phyloP scores from a whole-genome alignment of 1,140 invertebrate genomes.

The Carposina sasakii region DNA sequence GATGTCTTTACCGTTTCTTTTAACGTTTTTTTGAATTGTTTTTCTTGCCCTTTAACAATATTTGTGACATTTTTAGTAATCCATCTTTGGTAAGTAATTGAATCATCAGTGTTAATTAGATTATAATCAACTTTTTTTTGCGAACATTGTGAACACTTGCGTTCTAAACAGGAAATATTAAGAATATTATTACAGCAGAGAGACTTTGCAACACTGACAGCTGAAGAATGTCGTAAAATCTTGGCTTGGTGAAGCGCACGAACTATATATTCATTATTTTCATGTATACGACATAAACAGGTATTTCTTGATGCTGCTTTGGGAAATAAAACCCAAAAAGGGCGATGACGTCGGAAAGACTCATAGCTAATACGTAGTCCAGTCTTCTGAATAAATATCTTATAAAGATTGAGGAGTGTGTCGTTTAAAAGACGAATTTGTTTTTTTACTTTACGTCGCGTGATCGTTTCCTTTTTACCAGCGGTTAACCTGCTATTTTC shows the following conservation, averaged over 20 bases:
- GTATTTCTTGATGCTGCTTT: no score
- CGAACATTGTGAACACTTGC: conserved; percentile 18
- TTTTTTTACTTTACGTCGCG: no score
- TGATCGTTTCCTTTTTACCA: no score
- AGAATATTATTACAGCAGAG: conserved; percentile 11
- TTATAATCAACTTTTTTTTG: conserved; percentile 11
- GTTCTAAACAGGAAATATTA: conserved; percentile 18
- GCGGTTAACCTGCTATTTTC: no score
- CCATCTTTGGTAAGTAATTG: conserved; percentile 8
- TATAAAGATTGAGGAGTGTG: no score
- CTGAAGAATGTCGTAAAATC: conserved; percentile 10
- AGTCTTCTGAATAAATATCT: no score
- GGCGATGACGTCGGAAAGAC: no score
- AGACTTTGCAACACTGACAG: conserved; percentile 9
- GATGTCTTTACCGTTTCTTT: conserved; percentile 4
- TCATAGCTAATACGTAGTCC: no score
- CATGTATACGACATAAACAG: no score
- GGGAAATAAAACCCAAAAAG: no score
- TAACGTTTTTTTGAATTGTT: background rate
- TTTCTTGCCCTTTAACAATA: background rate
- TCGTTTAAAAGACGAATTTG: no score
- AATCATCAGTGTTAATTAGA: conserved; percentile 12
- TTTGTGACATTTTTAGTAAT: conserved; percentile 4
- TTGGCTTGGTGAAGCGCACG: conserved; percentile 12
- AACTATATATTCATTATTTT: no score